Base-by-base conservation (phyloP, 2,113 vertebrate genomes). In the Muscicapa adusta region DNA sequence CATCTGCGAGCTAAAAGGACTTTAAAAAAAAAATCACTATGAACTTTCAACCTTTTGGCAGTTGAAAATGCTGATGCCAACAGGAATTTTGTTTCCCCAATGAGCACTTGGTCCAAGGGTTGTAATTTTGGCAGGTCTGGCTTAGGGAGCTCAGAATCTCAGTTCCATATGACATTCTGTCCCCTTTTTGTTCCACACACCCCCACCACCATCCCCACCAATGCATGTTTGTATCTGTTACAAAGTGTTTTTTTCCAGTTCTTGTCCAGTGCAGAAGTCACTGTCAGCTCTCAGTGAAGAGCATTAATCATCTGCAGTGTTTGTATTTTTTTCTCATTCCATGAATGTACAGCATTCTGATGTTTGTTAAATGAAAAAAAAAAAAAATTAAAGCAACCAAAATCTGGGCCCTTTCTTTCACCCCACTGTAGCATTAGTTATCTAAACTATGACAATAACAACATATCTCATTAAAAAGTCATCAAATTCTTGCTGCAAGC, bases 41-140 rank as follows among this genome's bases (percentile, higher is more conserved):
- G 80, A 96, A 89, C 58, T 60, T 96, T 95, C 48, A 89, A 26
- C 11, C 58, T 88, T 95, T 84, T 58, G 70, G 48, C 75, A 93
- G 51, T 17, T 42, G 36, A 94, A 95, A 96, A 53, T 71, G 71
- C 61, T 91, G 88, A 93, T 42, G 54, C 61, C 40, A 19, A 53
- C 65, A 94, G 72, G 67, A 96, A 73, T 77, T 87, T 29, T 34
- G 40, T 84, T 83, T 72, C 47, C 92, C 67, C 81, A 60, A 90
- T 80, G 34, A 91, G 22, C 36, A 28, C 25, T 63, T 23, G 2
- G 38, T 89, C 50, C 50, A 91, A 91, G 29, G 23, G 36, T 19
- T 85, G 45, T 20, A 31, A 23, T 66, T 93, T 63, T 79, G 63
- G 48, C 45, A 89, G 56, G 45, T 93, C 45, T 62, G 43, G 42